Base-by-base conservation (phyloP, 2,888 invertebrate species). In the Clanis bilineata region DNA sequence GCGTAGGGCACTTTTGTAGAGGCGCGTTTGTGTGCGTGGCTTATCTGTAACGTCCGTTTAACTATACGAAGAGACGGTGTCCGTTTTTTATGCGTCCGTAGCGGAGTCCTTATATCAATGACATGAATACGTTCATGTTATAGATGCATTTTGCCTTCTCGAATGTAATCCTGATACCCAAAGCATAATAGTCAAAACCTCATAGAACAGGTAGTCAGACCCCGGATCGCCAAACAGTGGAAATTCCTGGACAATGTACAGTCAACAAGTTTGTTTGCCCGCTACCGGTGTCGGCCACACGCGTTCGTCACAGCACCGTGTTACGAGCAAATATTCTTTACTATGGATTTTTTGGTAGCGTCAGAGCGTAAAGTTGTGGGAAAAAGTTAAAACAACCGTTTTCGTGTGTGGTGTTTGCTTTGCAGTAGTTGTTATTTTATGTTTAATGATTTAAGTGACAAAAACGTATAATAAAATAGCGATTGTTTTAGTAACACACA, bases 281-380 rank as follows among this genome's bases (percentile, higher is more conserved):
- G 90, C 91, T 91, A 91, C 91, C 83, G 88, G 91, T 89, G 89
- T 90, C 90, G 88, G 80, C 90, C 91, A 88, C 91, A 90, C 90
- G 86, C 90, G 80, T 15, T 25, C 74, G 71, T 72, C 73, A 72
- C 76, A 72, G 79, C 73, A 72, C 69, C 71, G 69, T 70, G 70
- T 72, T 69, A 73, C 72, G 80, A 80, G 81, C 86, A 90, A 90
- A 90, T 85, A 90, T 79, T 79, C 79, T 76, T 82, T 79, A 80
- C 82, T 80, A 74, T 77, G 75, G 74, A 82, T 86, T 86, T 88
- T 87, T 80, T 77, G 83, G 80, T 55, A 61, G 41, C 43, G 87
- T 80, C 77, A 47, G 51, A 18, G 78, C 80, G 80, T 25, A 28
- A 54, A 58, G 55, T 36, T 43, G 25, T 43, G 21, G 25, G 28